A percentile compares a stretch with the other conserved stretches of the same genome.
These are phyloP conservation scores for Brevimyrus niger DNA, from an alignment of 2,113 vertebrate species.

Conservation along the genomic window DNA sequence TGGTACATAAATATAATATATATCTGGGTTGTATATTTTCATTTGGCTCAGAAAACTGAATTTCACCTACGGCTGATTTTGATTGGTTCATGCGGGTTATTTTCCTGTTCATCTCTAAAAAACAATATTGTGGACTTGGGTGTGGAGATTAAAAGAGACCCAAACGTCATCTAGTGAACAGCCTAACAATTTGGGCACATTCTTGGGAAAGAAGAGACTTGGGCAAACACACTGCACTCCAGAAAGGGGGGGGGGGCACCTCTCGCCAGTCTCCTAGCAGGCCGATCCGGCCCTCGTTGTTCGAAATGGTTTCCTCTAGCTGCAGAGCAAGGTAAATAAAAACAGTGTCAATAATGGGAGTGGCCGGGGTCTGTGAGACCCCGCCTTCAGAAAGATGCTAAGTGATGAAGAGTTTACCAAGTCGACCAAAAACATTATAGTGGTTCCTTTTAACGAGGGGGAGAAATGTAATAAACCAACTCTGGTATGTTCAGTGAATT, in stretches of 20 bases:
- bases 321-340: slow-evolving; percentile 46
- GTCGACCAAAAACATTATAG: neutral
- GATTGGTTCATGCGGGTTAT: neutral
- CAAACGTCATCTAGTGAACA: neutral
- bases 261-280: slow-evolving; percentile 74
- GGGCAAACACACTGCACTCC: slow-evolving; percentile 53
- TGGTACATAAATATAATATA: neutral
- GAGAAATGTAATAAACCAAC: neutral
- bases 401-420: neutral
- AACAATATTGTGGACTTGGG: neutral
- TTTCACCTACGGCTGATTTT: neutral
- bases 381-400: neutral
- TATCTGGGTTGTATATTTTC: neutral
- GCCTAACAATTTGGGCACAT: neutral
- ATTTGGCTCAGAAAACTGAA: neutral
- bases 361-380: neutral
- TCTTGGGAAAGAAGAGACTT: neutral
- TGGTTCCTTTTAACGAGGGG: neutral
- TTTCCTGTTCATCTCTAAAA: neutral
- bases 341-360: neutral
- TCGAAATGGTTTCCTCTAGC: slow-evolving; percentile 63
- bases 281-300: slow-evolving; percentile 69
- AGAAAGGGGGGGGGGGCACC: slow-evolving; percentile 55
- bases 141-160: neutral
- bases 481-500: neutral